Conservation (phyloP, 2,113 vertebrate genomes). For the Pygathrix nemaeus region DNA sequence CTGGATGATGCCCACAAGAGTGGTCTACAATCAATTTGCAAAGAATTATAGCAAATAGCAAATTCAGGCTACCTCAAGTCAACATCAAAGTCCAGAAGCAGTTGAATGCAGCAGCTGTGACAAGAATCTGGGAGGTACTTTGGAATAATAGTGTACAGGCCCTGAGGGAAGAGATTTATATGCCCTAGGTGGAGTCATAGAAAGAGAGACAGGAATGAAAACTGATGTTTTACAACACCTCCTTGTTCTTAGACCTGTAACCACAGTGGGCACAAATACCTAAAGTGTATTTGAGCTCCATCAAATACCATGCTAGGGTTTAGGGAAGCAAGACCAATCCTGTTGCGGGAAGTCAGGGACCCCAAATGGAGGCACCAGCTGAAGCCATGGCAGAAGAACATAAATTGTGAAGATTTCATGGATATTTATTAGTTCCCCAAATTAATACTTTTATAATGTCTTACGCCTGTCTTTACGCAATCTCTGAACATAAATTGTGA, state of each 20-base stretch:
- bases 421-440: too few species aligned
- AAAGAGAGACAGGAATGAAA: neutral
- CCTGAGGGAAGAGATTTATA: neutral
- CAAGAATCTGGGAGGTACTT: neutral
- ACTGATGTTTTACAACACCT: neutral
- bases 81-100: neutral
- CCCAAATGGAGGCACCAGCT: too few species aligned
- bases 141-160: neutral
- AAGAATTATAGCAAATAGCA: neutral
- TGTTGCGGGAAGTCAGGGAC: too few species aligned
- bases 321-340: neutral
- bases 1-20: neutral
- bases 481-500: too few species aligned
- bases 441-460: too few species aligned
- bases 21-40: neutral
- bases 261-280: neutral
- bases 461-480: too few species aligned
- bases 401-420: too few species aligned
- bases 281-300: neutral
- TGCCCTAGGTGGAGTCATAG: neutral
- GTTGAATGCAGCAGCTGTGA: neutral
- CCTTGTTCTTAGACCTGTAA: neutral
- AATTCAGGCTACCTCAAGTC: neutral
- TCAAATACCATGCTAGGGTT: neutral
- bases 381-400: too few species aligned